phyloP scores from a whole-genome alignment of 2,888 invertebrate species.

The Scaptomyza polygonia region DNA sequence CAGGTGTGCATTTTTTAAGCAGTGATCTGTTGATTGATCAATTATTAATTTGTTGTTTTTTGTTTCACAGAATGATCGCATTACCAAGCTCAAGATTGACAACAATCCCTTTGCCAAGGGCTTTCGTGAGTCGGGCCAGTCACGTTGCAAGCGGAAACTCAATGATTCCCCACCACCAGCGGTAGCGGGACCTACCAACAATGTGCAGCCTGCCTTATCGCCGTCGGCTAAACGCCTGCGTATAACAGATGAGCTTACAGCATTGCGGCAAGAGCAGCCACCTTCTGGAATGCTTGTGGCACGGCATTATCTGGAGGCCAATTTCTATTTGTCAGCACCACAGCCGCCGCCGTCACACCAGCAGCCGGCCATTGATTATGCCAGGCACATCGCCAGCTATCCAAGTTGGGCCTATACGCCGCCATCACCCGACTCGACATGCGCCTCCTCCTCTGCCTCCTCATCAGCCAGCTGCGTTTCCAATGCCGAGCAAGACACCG shows the following conservation, averaged over 20 bases:
- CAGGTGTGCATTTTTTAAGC: slow-evolving; percentile 86
- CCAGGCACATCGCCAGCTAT: slow-evolving; percentile 64
- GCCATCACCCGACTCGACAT: slow-evolving; percentile 67
- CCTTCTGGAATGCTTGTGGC: slow-evolving; percentile 33
- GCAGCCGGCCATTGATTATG: slow-evolving; percentile 63
- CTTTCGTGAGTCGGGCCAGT: slow-evolving; percentile 93
- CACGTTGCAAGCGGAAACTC: slow-evolving; percentile 88
- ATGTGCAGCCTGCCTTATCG: slow-evolving; percentile 42
- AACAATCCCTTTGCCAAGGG: slow-evolving; percentile 97
- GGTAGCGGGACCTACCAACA: slow-evolving; percentile 42
- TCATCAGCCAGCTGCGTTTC: slow-evolving; percentile 48
- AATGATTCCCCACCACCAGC: slow-evolving; percentile 70
- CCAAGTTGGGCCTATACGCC: slow-evolving; percentile 74
- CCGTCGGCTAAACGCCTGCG: slow-evolving; percentile 77
- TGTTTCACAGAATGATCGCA: slow-evolving; percentile 90
- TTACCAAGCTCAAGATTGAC: slow-evolving; percentile 95
- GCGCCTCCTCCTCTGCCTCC: slow-evolving; percentile 36
- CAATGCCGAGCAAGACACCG: slow-evolving; percentile 50
- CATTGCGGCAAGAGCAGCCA: slow-evolving; percentile 18
- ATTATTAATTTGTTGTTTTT: slow-evolving; percentile 33
- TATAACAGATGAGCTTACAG: slow-evolving; percentile 40
- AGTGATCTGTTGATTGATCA: slow-evolving; percentile 11
- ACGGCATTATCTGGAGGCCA: slow-evolving; percentile 68
- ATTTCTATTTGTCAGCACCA: slow-evolving; percentile 69
- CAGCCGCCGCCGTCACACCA: slow-evolving; percentile 8